These are phyloP conservation scores for Oriolus oriolus DNA, from an alignment of 2,113 vertebrate species.

Conservation along the genomic window DNA sequence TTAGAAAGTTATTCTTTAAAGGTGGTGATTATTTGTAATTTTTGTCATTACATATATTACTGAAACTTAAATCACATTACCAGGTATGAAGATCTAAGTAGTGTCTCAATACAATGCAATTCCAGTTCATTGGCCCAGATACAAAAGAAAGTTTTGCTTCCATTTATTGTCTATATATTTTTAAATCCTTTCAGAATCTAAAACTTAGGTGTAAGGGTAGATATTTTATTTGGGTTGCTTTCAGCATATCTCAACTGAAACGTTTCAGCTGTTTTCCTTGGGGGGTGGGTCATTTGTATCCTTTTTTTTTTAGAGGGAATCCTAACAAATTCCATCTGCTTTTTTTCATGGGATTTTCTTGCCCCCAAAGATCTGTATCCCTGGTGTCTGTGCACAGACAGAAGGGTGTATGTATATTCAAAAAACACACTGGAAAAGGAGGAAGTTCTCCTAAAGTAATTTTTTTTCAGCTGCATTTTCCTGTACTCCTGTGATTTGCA, in stretches of 20 bases:
- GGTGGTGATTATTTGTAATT: not conserved
- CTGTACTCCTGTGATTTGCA: not conserved
- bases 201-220: not conserved
- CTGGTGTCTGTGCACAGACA: not conserved
- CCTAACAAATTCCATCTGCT: not conserved
- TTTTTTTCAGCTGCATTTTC: not conserved
- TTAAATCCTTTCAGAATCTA: not conserved
- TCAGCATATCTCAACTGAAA: not conserved
- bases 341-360: not conserved
- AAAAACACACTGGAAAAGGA: not conserved
- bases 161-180: not conserved
- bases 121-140: not conserved
- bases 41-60: not conserved
- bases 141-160: not conserved
- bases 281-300: rapidly evolving
- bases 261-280: not conserved
- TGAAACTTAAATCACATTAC: not conserved
- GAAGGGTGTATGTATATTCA: not conserved
- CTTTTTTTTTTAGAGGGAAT: not conserved
- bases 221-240: not conserved
- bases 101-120: not conserved
- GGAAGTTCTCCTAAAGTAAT: not conserved
- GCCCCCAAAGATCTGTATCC: not conserved
- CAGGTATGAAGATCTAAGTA: not conserved
- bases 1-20: not conserved